Conservation (phyloP, 2,888 invertebrate genomes). For the Drosophila borealis region DNA sequence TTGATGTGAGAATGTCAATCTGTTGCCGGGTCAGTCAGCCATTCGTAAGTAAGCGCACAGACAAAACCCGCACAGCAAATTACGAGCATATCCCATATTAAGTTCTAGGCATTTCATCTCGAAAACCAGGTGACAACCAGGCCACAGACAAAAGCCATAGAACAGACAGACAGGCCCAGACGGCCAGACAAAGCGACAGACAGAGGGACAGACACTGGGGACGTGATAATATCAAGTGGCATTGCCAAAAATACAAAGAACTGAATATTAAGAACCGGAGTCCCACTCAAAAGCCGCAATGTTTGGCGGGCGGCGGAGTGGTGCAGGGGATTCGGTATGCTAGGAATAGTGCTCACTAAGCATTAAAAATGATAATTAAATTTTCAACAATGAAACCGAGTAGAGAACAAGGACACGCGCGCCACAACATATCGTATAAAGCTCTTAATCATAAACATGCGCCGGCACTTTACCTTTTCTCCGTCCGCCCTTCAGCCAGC, state of each 20-base stretch:
- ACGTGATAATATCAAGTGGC: conserved; percentile 77
- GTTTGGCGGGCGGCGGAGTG: conserved; percentile 12
- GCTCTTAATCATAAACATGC: conserved; percentile 82
- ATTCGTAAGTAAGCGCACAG: conserved; percentile 19
- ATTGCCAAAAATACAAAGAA: conserved; percentile 58
- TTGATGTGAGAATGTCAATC: conserved; percentile 74
- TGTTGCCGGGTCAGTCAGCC: conserved; percentile 58
- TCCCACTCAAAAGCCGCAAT: conserved; percentile 54
- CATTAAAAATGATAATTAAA: conserved; percentile 80
- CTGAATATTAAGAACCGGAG: conserved; percentile 15
- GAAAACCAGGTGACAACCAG: conserved; percentile 66
- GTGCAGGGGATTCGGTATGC: not conserved
- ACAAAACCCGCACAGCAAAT: conserved; percentile 55
- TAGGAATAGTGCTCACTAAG: conserved; percentile 79
- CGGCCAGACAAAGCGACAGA: conserved; percentile 18
- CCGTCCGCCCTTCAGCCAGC: not conserved
- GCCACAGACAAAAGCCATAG: conserved; percentile 55
- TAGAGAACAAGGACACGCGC: conserved; percentile 52
- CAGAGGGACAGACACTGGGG: conserved; percentile 20
- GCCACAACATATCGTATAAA: conserved; percentile 45
- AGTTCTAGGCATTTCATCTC: conserved; percentile 62
- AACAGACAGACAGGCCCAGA: conserved; percentile 16
- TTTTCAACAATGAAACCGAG: conserved; percentile 77
- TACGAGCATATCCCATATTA: conserved; percentile 55
- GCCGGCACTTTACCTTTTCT: conserved; percentile 66